phyloP scores from a whole-genome alignment of 2,888 invertebrate genomes.

The Drosophila helvetica region DNA sequence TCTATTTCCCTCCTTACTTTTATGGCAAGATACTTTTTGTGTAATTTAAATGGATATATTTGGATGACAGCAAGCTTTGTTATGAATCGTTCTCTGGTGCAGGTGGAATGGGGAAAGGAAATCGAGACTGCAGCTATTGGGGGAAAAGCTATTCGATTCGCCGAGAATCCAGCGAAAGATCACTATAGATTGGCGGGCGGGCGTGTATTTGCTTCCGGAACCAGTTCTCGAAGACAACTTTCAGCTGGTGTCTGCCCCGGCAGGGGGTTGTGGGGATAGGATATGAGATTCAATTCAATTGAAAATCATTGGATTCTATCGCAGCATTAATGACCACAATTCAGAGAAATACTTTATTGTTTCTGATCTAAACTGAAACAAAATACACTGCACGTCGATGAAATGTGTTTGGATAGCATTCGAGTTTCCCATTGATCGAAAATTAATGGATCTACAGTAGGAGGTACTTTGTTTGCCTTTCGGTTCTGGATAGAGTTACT shows the following conservation, averaged over 20 bases:
- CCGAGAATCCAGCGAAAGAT: neutral
- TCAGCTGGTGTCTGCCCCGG: constrained; percentile 18
- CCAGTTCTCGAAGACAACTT: constrained; percentile 45
- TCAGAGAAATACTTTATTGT: constrained; percentile 17
- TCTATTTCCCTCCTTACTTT: constrained; percentile 17
- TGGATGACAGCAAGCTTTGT: constrained; percentile 20
- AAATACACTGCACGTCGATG: constrained; percentile 26
- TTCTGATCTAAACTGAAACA: constrained; percentile 32
- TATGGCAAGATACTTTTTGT: constrained; percentile 23
- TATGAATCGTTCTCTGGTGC: neutral
- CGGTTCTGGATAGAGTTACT: constrained; percentile 5
- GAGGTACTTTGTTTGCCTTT: constrained; percentile 22
- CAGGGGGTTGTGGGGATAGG: constrained; percentile 20
- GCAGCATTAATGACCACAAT: constrained; percentile 40
- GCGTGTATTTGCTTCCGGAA: constrained; percentile 29
- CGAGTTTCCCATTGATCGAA: constrained; percentile 13
- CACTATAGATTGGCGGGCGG: neutral
- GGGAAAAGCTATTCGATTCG: constrained; percentile 1
- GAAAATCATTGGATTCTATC: constrained; percentile 45
- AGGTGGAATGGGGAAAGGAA: neutral
- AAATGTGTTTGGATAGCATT: constrained; percentile 26
- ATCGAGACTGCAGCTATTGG: constrained; percentile 1
- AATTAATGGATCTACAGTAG: constrained; percentile 9
- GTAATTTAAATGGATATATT: constrained; percentile 5
- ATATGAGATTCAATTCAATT: constrained; percentile 51